phyloP scores from a whole-genome alignment of 2,888 invertebrate species.

The Hyles lineata region DNA sequence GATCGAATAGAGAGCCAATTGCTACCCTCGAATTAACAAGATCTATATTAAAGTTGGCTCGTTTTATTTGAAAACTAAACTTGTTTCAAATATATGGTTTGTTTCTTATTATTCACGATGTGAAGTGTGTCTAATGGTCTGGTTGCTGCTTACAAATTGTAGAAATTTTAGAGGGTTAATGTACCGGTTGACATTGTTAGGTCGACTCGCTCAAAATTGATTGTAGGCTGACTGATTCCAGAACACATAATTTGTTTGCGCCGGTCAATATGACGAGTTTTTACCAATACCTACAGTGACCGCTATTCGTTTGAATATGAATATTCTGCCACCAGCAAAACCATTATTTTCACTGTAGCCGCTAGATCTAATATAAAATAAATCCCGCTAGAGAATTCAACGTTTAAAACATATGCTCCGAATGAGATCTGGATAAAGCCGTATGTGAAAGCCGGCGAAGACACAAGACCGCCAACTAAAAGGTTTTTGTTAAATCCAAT shows the following conservation, averaged over 20 bases:
- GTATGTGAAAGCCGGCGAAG: conserved; percentile 12
- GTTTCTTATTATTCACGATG: not conserved
- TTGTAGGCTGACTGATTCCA: no score
- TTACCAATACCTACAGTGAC: no score
- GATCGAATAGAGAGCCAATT: conserved; percentile 1
- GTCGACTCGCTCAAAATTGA: no score
- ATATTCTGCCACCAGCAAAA: no score
- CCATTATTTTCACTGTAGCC: no score
- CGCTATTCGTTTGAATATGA: no score
- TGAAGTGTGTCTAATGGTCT: no score
- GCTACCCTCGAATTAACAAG: conserved; percentile 3
- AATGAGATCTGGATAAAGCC: conserved; percentile 12
- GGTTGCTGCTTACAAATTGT: no score
- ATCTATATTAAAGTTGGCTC: not conserved
- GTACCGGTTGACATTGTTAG: no score
- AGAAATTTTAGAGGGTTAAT: no score
- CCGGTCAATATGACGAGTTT: no score
- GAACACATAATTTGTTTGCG: no score
- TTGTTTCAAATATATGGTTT: not conserved
- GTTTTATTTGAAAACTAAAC: not conserved
- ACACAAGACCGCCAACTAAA: conserved; percentile 19
- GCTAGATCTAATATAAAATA: not conserved
- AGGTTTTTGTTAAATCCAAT: conserved; percentile 23
- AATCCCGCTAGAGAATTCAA: conserved; percentile 9
- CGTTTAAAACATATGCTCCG: not conserved